Base-by-base conservation (phyloP, 2,797 vertebrate species). In the Sebastes ruberrimus region DNA sequence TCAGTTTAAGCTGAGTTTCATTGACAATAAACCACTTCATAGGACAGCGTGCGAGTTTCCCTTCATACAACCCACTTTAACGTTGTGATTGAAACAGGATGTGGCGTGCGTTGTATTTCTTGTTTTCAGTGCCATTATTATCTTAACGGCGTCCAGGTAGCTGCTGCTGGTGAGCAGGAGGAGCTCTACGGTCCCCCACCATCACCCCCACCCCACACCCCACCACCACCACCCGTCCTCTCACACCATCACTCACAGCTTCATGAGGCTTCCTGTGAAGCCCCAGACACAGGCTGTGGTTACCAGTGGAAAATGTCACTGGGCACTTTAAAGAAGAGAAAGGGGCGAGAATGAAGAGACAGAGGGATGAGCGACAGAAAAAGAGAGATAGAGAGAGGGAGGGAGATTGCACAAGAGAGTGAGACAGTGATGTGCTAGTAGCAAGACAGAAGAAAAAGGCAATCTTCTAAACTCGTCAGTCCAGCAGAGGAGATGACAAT, bases 11-110 rank as follows among this genome's bases (percentile, higher is more conserved):
- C 20, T 20, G 23, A 57, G 69, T 79, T 86, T 89, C 78, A 71
- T 42, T 87, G 78, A 78, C 62, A 64, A 64, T 30, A 78, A 93
- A 94, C 92, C 92, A 92, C 93, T 94, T 92, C 92, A 92, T 69
- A 92, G 52, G 69, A 53, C 65, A 3, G 33, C 6, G 13, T 2
- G 49, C 13, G 0, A 46, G 74, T 57, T 71, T 87, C 59, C 86
- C 32, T 83, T 70, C 38, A 33, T 76, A 71, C 61, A 71, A 62
- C 71, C 69, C 74, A 73, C 85, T 82, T 72, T 53, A 20, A 78
- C 49, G 0, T 81, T 61, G 68, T 63, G 77, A 92, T 77, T 91
- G 90, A 93, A 91, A 92, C 81, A 91, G 92, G 90, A 93, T 94
- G 93, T 84, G 90, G 90, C 77, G 61, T 55, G 71, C 59, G 69